Percentiles rank a stretch among this genome's conserved stretches.
Evolutionary conservation across 1,140 invertebrate genomes (phyloP).

Genomic region (Phocides pigmalion): DNA sequence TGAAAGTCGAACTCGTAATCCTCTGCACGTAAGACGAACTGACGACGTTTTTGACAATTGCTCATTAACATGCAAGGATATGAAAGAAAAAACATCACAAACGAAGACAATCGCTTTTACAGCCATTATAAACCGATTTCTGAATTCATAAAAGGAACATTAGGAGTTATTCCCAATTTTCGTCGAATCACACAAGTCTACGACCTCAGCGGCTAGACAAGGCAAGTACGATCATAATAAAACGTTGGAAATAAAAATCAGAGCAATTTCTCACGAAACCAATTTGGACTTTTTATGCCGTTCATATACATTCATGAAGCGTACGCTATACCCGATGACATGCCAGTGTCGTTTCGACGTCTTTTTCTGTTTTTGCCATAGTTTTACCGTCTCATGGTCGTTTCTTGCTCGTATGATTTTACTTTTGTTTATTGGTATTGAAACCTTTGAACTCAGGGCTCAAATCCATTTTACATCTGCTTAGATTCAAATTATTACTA

Average conservation of each 20-base stretch:
- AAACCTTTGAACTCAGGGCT: too few species aligned
- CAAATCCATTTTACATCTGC: too few species aligned
- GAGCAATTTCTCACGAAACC: slow-evolving; percentile 5
- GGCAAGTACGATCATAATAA: slow-evolving; percentile 3
- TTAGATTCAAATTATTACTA: too few species aligned
- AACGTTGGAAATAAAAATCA: slow-evolving; percentile 9
- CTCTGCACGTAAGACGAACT: too few species aligned
- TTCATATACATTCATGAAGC: slow-evolving; percentile 10
- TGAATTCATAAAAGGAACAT: slow-evolving; percentile 3
- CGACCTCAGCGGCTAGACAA: slow-evolving; percentile 8
- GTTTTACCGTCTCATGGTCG: slow-evolving; percentile 1
- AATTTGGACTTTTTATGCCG: slow-evolving; percentile 16
- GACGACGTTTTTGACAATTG: too few species aligned
- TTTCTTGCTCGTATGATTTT: too few species aligned
- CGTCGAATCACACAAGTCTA: not conserved
- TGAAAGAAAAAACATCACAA: not conserved
- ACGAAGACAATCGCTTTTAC: not conserved
- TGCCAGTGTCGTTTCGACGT: not conserved
- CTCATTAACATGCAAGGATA: too few species aligned
- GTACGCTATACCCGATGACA: slow-evolving; percentile 11
- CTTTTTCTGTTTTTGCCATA: not conserved
- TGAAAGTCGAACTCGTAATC: too few species aligned
- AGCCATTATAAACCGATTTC: not conserved
- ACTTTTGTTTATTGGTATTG: not conserved
- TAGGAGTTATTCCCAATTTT: slow-evolving; percentile 3